These are phyloP conservation scores for Phylloscopus trochilus DNA, from an alignment of 2,113 vertebrate genomes.

Conservation along the genomic window DNA sequence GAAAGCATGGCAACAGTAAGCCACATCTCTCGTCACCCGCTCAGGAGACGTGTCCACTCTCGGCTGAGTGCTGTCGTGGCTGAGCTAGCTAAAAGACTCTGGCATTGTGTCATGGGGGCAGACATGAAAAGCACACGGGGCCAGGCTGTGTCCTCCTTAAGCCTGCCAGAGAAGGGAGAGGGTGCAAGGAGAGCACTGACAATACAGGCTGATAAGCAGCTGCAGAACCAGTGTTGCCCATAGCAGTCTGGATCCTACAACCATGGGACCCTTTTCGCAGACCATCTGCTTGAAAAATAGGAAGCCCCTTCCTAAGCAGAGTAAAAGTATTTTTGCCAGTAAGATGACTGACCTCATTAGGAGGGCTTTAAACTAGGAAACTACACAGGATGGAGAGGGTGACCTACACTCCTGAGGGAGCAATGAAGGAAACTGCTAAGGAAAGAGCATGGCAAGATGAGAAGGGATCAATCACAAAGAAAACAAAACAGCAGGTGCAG, in stretches of 20 bases:
- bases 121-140: accelerated
- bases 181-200: neutral
- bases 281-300: neutral
- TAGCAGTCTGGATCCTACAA: neutral
- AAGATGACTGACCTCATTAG: neutral
- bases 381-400: neutral
- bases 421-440: neutral
- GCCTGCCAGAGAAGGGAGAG: neutral
- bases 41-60: too few relatives aligned
- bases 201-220: neutral
- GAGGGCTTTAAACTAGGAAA: neutral
- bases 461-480: neutral
- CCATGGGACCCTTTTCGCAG: neutral
- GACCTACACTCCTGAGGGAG: neutral
- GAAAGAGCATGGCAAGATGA: neutral
- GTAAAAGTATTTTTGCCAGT: neutral
- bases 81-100: too few relatives aligned
- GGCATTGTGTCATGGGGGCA: neutral
- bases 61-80: too few relatives aligned
- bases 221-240: accelerated
- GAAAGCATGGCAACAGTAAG: too few relatives aligned
- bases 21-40: too few relatives aligned
- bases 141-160: neutral
- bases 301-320: neutral
- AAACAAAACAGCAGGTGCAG: neutral